Percentiles rank a stretch among this genome's conserved stretches.
Evolutionary conservation across 2,113 vertebrate genomes (phyloP).

Genomic region (Mobula hypostoma): DNA sequence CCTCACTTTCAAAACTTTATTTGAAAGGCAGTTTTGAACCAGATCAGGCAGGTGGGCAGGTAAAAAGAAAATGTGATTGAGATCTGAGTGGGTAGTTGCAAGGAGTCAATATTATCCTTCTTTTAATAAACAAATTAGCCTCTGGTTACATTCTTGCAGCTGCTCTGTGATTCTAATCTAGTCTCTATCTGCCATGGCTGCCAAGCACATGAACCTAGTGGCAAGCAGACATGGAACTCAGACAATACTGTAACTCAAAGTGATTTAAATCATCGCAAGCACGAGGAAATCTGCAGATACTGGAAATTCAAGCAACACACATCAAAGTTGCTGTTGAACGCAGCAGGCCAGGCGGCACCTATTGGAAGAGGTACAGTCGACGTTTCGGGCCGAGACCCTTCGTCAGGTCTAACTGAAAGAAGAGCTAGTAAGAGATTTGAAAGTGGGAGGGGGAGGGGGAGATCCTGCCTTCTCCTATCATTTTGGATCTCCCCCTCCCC

Average conservation of each 20-base stretch:
- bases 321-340: too few relatives aligned
- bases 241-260: neutral
- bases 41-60: neutral
- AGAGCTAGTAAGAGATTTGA: too few relatives aligned
- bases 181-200: neutral
- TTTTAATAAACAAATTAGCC: neutral
- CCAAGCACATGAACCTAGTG: neutral
- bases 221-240: neutral
- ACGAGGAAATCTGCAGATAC: too few relatives aligned
- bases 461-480: too few relatives aligned
- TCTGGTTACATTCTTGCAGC: neutral
- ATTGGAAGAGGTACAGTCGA: too few relatives aligned
- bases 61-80: neutral
- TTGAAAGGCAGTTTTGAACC: neutral
- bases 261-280: neutral
- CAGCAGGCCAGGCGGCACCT: too few relatives aligned
- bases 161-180: neutral
- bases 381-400: too few relatives aligned
- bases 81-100: neutral
- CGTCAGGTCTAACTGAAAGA: too few relatives aligned
- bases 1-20: too few relatives aligned
- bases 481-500: too few relatives aligned
- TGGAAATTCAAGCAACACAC: too few relatives aligned
- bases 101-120: neutral
- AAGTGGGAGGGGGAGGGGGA: too few relatives aligned